Percentiles rank a stretch among this genome's conserved stretches.
Conservation (phyloP, 2,888 invertebrate genomes). For the Rhagophthalmus giganteus region DNA sequence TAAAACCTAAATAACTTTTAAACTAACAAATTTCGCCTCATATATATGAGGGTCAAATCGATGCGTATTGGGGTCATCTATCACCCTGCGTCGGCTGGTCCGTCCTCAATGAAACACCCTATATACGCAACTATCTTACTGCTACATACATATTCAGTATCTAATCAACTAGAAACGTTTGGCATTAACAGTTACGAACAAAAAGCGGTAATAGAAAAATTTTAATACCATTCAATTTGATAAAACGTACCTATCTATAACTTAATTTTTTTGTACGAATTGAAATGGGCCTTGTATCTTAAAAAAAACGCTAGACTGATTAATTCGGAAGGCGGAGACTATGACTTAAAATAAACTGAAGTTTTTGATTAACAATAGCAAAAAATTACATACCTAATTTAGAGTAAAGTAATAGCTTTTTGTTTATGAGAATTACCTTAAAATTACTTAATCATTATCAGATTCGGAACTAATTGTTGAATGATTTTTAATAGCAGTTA, state of each 20-base stretch:
- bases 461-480: constrained; percentile 9
- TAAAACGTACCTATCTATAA: too few relatives aligned
- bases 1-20: too few relatives aligned
- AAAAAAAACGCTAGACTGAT: neutral
- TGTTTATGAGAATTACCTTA: constrained; percentile 12
- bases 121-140: too few relatives aligned
- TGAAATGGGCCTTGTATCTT: neutral
- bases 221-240: too few relatives aligned
- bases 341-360: constrained; percentile 3
- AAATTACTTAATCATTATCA: constrained; percentile 8
- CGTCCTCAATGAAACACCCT: too few relatives aligned
- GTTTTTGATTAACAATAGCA: constrained; percentile 13
- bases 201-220: too few relatives aligned
- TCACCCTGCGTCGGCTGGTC: too few relatives aligned
- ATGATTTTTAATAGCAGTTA: neutral
- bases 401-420: constrained; percentile 12
- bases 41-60: too few relatives aligned
- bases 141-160: too few relatives aligned
- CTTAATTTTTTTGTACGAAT: neutral
- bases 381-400: constrained; percentile 15
- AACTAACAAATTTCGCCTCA: too few relatives aligned
- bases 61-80: too few relatives aligned
- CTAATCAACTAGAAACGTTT: neutral
- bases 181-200: too few relatives aligned
- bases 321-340: constrained; percentile 2